A percentile compares a stretch with the other conserved stretches of the same genome.
These are phyloP conservation scores for Saxidomus purpurata DNA, from an alignment of 1,140 invertebrate genomes.

Conservation along the genomic window DNA sequence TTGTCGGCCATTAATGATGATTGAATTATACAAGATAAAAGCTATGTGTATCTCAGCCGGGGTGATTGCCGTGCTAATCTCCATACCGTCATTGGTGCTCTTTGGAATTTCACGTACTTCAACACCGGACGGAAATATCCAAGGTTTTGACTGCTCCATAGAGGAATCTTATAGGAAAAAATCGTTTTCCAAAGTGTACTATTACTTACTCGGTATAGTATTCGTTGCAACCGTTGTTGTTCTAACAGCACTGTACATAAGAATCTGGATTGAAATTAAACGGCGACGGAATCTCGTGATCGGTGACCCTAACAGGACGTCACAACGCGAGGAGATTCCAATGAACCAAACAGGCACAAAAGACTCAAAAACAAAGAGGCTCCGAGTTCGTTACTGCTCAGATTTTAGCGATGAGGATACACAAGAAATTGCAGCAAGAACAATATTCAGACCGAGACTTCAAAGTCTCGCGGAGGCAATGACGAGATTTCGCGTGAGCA, in stretches of 20 bases:
- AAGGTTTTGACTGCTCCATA: constrained; percentile 76
- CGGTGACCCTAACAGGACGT: constrained; percentile 68
- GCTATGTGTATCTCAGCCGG: constrained; percentile 72
- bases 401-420: constrained; percentile 75
- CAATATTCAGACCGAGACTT: constrained; percentile 44
- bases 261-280: constrained; percentile 77
- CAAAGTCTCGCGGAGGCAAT: constrained; percentile 64
- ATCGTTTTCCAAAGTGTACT: constrained; percentile 71
- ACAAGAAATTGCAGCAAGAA: neutral
- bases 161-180: constrained; percentile 68
- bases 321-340: constrained; percentile 13
- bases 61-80: constrained; percentile 68
- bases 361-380: constrained; percentile 53
- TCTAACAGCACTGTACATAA: constrained; percentile 73
- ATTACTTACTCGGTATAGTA: constrained; percentile 64
- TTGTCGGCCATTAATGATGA: constrained; percentile 75
- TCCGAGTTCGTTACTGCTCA: constrained; percentile 66
- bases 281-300: constrained; percentile 70
- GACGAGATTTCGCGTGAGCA: constrained; percentile 71
- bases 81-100: constrained; percentile 66
- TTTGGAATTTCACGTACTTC: constrained; percentile 70
- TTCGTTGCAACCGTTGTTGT: constrained; percentile 72
- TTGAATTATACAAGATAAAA: constrained; percentile 76
- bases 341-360: neutral
- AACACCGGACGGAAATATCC: constrained; percentile 46